phyloP scores from a whole-genome alignment of 2,888 invertebrate genomes.

The Galeopsomyia nigrocyanea region DNA sequence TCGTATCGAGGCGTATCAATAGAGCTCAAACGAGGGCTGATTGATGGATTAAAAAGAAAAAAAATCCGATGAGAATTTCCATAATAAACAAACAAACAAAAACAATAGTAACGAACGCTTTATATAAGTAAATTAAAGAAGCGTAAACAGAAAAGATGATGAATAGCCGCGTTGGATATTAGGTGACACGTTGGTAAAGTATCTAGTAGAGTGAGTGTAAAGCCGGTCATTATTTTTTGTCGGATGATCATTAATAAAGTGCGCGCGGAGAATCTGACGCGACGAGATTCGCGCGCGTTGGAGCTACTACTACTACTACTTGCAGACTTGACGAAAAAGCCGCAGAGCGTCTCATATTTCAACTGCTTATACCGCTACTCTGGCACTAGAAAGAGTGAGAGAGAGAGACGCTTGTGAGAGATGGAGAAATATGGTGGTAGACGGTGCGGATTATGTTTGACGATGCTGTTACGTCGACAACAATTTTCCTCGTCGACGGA shows the following conservation, averaged over 20 bases:
- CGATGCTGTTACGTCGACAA: not conserved
- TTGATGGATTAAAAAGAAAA: too few species aligned
- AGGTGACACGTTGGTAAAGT: not conserved
- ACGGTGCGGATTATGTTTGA: not conserved
- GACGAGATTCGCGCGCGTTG: slow-evolving; percentile 25
- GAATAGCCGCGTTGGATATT: not conserved
- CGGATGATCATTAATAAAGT: slow-evolving; percentile 57
- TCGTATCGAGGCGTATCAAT: too few species aligned
- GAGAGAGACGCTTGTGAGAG: not conserved
- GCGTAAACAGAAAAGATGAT: too few species aligned
- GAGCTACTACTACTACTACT: too few species aligned
- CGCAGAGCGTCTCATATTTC: slow-evolving; percentile 50
- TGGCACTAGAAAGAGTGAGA: not conserved
- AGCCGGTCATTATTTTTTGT: slow-evolving; percentile 49
- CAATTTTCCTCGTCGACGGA: too few species aligned
- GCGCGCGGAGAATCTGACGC: slow-evolving; percentile 23
- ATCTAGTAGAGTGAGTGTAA: slow-evolving; percentile 2
- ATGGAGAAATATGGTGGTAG: not conserved
- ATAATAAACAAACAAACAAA: too few species aligned
- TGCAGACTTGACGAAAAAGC: slow-evolving; percentile 23
- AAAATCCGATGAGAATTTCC: too few species aligned
- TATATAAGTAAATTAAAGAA: too few species aligned
- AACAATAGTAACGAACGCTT: too few species aligned
- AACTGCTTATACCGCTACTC: slow-evolving; percentile 46
- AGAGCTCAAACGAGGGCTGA: too few species aligned